A percentile compares a stretch with the other conserved stretches of the same genome.
Evolutionary conservation across 2,797 vertebrate genomes (phyloP).

Genomic region (Sebastes goodei): DNA sequence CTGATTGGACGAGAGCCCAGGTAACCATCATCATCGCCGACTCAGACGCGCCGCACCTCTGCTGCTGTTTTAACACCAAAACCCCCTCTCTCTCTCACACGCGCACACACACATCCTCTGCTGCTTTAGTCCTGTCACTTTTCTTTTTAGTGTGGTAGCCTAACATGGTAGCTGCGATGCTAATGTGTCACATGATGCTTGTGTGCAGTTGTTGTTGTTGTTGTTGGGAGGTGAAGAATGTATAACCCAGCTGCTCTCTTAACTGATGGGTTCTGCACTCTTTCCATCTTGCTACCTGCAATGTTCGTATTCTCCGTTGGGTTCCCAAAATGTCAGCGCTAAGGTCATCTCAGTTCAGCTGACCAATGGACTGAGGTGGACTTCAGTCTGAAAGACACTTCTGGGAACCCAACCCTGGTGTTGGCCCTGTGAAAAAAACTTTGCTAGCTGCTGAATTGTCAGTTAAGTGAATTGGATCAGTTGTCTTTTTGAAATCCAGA

Average conservation of each 20-base stretch:
- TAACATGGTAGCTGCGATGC: slow-evolving; percentile 39
- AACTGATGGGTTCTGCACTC: slow-evolving; percentile 73
- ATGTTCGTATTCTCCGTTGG: slow-evolving; percentile 6
- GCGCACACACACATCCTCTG: slow-evolving; percentile 69
- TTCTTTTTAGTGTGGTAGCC: slow-evolving; percentile 26
- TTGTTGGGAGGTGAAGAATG: slow-evolving; percentile 63
- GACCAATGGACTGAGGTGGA: slow-evolving; percentile 12
- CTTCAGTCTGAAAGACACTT: neutral
- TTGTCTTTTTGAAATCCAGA: neutral
- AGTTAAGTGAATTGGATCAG: neutral
- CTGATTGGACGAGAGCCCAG: slow-evolving; percentile 99
- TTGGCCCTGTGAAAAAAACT: neutral
- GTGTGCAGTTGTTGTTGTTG: slow-evolving; percentile 36
- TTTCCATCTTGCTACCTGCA: slow-evolving; percentile 24
- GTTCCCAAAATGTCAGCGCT: slow-evolving; percentile 30
- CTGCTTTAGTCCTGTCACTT: slow-evolving; percentile 67
- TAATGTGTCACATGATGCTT: slow-evolving; percentile 59
- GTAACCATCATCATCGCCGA: slow-evolving; percentile 87
- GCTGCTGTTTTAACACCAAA: slow-evolving; percentile 38
- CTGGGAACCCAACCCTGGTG: slow-evolving; percentile 32
- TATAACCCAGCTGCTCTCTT: slow-evolving; percentile 63
- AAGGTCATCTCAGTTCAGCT: slow-evolving; percentile 17
- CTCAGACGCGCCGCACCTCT: slow-evolving; percentile 2
- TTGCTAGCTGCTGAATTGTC: slow-evolving; percentile 9
- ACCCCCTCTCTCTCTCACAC: neutral